These are phyloP conservation scores for Drosophila pseudoananassae DNA, from an alignment of 1,140 invertebrate genomes.

Conservation along the genomic window DNA sequence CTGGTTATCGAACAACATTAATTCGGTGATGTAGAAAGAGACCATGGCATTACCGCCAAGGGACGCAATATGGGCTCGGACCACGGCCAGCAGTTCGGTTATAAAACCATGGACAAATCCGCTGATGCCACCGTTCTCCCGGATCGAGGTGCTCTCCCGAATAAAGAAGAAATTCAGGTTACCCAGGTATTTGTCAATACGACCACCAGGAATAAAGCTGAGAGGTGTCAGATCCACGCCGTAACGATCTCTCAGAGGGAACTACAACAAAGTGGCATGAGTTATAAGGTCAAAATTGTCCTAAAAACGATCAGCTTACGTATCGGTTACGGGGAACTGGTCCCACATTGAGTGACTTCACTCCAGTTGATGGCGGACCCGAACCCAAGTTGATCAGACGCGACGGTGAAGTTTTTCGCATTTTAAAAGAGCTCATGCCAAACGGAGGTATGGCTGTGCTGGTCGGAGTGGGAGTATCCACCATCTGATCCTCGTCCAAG, in stretches of 20 bases:
- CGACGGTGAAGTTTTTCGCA: conserved; percentile 74
- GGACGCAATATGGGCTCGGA: conserved; percentile 95
- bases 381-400: conserved; percentile 41
- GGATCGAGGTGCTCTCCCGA: conserved; percentile 95
- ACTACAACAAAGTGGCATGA: conserved; percentile 73
- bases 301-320: conserved; percentile 33
- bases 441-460: conserved; percentile 66
- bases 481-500: conserved; percentile 88
- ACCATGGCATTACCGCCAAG: conserved; percentile 98
- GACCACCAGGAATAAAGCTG: conserved; percentile 91
- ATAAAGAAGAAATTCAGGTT: conserved; percentile 98
- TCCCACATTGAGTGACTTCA: conserved; percentile 44
- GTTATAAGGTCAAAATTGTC: background rate
- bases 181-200: conserved; percentile 93
- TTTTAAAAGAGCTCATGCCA: conserved; percentile 76
- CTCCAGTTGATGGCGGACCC: conserved; percentile 29
- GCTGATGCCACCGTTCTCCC: conserved; percentile 95
- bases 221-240: conserved; percentile 94
- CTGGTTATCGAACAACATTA: conserved; percentile 94
- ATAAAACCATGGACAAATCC: conserved; percentile 97
- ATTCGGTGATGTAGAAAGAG: conserved; percentile 96
- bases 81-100: conserved; percentile 94
- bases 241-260: conserved; percentile 87
- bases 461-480: conserved; percentile 72
- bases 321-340: conserved; percentile 45